Conservation (phyloP, 2,797 vertebrate genomes). For the Pteropus rufus region DNA sequence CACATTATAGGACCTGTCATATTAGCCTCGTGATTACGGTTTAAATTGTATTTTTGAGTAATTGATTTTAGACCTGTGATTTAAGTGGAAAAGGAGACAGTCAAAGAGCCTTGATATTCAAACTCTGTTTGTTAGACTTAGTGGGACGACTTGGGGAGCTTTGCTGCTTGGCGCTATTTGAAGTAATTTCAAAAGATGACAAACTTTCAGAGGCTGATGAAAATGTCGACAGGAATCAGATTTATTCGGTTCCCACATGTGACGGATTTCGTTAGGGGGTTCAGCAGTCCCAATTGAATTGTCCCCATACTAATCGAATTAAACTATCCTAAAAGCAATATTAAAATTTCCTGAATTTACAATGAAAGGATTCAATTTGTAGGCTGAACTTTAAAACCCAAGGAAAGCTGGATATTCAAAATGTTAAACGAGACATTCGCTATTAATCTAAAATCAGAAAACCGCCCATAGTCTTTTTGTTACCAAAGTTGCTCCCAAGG, state of each 20-base stretch:
- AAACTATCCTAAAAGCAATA: not conserved
- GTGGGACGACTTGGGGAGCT: rapidly evolving
- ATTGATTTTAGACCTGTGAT: not conserved
- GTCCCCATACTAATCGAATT: not conserved
- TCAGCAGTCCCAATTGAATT: not conserved
- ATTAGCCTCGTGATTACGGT: not conserved
- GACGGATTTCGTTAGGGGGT: too few species aligned
- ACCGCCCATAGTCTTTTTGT: not conserved
- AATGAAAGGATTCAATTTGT: not conserved
- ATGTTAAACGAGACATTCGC: not conserved
- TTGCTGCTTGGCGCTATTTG: not conserved
- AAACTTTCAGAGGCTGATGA: not conserved
- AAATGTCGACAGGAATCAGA: not conserved
- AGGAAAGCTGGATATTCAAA: not conserved
- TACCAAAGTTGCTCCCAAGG: not conserved
- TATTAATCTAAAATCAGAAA: not conserved
- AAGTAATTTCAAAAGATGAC: not conserved
- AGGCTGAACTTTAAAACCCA: not conserved
- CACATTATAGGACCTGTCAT: not conserved
- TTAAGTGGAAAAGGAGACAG: not conserved
- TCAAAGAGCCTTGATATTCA: not conserved
- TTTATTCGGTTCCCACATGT: not conserved
- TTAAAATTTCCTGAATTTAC: not conserved
- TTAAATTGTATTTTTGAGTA: not conserved
- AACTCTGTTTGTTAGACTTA: not conserved